A percentile compares a stretch with the other conserved stretches of the same genome.
Evolutionary conservation across 2,888 invertebrate species (phyloP).

Genomic region (Acronicta alni): DNA sequence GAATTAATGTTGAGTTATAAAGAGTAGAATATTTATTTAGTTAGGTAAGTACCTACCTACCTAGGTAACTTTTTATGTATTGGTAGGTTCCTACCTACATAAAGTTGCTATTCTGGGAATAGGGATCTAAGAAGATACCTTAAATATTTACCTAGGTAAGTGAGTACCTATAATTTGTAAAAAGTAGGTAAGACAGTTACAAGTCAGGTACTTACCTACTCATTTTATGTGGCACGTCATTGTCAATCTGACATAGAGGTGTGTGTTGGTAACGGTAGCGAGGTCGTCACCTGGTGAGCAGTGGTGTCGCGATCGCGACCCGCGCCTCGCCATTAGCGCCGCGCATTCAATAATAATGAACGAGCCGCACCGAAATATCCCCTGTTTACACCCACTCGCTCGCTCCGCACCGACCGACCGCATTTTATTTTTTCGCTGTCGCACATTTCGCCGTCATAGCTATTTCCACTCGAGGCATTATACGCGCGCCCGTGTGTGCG

Average conservation of each 20-base stretch:
- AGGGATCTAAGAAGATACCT: not conserved
- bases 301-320: constrained; percentile 22
- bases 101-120: not conserved
- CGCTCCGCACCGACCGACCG: constrained; percentile 87
- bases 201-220: not conserved
- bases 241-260: not conserved
- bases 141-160: too few species aligned
- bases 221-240: not conserved
- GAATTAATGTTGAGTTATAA: constrained; percentile 41
- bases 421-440: constrained; percentile 90
- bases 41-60: not conserved
- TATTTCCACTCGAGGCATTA: constrained; percentile 90
- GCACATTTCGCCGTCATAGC: constrained; percentile 90
- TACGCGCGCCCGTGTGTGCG: constrained; percentile 84
- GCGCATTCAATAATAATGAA: constrained; percentile 89
- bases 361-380: constrained; percentile 88
- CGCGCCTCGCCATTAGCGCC: constrained; percentile 83
- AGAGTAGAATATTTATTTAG: constrained; percentile 3
- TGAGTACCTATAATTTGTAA: too few species aligned
- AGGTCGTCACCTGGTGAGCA: constrained; percentile 40
- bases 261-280: constrained; percentile 32
- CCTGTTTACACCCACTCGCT: constrained; percentile 89
- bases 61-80: not conserved
- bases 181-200: not conserved
- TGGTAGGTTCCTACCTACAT: not conserved